These are phyloP conservation scores for Cromileptes altivelis DNA, from an alignment of 2,113 vertebrate species.

Conservation along the genomic window DNA sequence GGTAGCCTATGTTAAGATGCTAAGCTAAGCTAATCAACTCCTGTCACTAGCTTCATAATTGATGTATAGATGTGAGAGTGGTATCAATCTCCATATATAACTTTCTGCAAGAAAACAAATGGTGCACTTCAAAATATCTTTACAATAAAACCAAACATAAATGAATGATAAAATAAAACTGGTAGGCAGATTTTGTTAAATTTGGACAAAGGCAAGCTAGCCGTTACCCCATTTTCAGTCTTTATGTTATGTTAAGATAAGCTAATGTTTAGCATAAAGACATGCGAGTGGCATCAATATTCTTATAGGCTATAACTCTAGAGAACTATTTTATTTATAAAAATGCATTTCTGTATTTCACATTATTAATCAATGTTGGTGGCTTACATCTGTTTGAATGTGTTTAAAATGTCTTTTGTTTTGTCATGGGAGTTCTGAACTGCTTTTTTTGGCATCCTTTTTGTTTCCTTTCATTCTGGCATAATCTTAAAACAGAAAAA, in stretches of 20 bases:
- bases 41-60: too few relatives aligned
- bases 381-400: background rate
- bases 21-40: background rate
- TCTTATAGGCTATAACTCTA: background rate
- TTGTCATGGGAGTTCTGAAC: background rate
- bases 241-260: background rate
- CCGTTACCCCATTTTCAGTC: background rate
- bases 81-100: too few relatives aligned
- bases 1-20: background rate
- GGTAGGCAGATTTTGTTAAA: background rate
- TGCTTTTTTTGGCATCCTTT: background rate
- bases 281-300: background rate
- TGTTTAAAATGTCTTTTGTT: background rate
- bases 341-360: background rate
- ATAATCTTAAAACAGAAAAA: conserved; percentile 23
- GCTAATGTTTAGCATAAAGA: background rate
- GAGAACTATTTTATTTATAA: background rate
- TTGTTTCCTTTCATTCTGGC: conserved; percentile 21
- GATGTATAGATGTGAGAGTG: background rate
- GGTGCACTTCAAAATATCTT: background rate
- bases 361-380: background rate
- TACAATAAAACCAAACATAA: background rate
- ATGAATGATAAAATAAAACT: background rate
- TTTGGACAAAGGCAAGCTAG: background rate
- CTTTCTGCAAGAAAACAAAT: too few relatives aligned